phyloP scores from a whole-genome alignment of 92 coral and sea anemone genomes.

The Paramuricea clavata region DNA sequence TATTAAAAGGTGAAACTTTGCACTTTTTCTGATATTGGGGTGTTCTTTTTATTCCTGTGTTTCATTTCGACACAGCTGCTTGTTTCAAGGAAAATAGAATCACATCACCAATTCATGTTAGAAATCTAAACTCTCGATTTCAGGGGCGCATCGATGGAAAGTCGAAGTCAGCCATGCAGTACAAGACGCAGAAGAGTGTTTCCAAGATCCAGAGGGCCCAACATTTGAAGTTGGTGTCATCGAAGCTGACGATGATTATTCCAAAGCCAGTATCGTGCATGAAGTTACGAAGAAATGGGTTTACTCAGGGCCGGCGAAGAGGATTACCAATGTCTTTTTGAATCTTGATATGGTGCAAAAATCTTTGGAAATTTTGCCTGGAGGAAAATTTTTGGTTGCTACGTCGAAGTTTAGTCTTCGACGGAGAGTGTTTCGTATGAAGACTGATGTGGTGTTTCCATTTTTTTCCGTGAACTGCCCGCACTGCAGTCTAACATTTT shows the following conservation, averaged over 20 bases:
- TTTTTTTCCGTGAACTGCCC: slow-evolving; percentile 19
- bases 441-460: neutral
- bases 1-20: too few relatives aligned
- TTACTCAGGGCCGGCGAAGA: neutral
- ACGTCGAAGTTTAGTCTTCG: neutral
- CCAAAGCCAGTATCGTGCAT: neutral
- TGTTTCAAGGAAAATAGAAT: too few relatives aligned
- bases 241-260: neutral
- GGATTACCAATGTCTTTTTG: neutral
- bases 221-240: slow-evolving; percentile 16
- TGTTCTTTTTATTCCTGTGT: too few relatives aligned
- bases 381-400: neutral
- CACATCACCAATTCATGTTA: too few relatives aligned
- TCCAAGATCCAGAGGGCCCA: neutral
- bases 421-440: neutral
- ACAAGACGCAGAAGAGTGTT: neutral
- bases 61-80: too few relatives aligned
- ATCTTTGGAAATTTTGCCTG: neutral
- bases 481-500: slow-evolving; percentile 8
- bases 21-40: too few relatives aligned
- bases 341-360: neutral
- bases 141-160: slow-evolving; percentile 2
- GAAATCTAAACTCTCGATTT: too few relatives aligned
- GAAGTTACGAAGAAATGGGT: neutral
- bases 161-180: slow-evolving; percentile 2